Base-by-base conservation (phyloP, 1,140 invertebrate genomes). In the Camponotus pennsylvanicus region DNA sequence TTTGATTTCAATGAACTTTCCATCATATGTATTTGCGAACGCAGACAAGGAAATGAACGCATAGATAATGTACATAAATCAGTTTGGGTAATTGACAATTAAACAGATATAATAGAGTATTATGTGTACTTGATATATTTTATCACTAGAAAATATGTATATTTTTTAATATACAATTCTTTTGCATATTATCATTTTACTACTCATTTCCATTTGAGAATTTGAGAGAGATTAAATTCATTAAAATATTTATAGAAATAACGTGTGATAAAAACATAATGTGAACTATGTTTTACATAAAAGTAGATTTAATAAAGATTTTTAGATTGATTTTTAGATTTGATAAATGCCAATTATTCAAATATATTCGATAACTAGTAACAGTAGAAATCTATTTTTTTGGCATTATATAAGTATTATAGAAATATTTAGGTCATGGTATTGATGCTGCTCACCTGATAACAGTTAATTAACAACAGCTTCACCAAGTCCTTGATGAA, bases 341-440 rank as follows among this genome's bases (percentile, higher is more conserved):
- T 63, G 2, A 77, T 21, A 5, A 5, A 1, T 76, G 18, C 15
- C 5, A 63, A 55, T 37, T 45, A 27, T 45, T 66, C 52, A 27
- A 67, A 40, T 13, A 0, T 40, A n/a, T 18, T 61, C 18, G n/a
- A 73, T 57, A 67, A 18, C 40, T 32, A 32, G n/a, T 45, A 13
- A 21, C 5, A 70, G 49, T n/a, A 6, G 0, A 13, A 21, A 9
- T n/a, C 8, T 8, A 32, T 61, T 11, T 3, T 40, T 61, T 59
- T 63, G 15, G 4, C 32, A 59, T 83, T 61, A 75, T 71, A 37
- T 83, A 83, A 83, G 69, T n/a, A n/a, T 83, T 73, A 27, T 45
- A 37, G 45, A 9, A 61, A 83, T 83, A 83, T 83, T 83, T 83
- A 75, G 69, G 79, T 83, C 79, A 83, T 63, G 55, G 79, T 83